A percentile compares a stretch with the other conserved stretches of the same genome.
These are phyloP conservation scores for Dorcus hopei DNA, from an alignment of 2,888 invertebrate genomes.

Conservation along the genomic window DNA sequence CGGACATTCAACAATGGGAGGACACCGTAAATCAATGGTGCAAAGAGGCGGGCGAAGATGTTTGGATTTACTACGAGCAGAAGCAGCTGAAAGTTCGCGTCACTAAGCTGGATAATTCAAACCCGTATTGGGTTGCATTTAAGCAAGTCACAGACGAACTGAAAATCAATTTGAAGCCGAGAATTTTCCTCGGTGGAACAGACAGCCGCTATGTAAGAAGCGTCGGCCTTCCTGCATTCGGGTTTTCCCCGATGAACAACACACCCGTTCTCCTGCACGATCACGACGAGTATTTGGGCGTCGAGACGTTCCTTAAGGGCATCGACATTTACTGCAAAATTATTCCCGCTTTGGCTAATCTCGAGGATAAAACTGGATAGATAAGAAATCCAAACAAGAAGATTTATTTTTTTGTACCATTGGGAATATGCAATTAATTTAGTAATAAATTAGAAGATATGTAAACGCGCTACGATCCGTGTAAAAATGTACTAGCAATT, in stretches of 20 bases:
- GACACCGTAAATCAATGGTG: constrained; percentile 47
- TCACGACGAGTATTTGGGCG: constrained; percentile 83
- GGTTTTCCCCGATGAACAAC: constrained; percentile 87
- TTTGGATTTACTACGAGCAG: constrained; percentile 54
- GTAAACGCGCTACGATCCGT: no score
- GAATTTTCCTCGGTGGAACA: constrained; percentile 88
- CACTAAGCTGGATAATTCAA: constrained; percentile 53
- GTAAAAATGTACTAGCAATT: no score
- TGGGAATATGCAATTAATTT: no score
- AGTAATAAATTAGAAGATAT: no score
- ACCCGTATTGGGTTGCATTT: constrained; percentile 62
- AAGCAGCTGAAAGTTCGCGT: constrained; percentile 51
- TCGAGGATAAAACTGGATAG: constrained; percentile 39
- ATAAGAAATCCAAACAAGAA: not conserved
- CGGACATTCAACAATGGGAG: constrained; percentile 52
- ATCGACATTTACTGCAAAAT: constrained; percentile 75
- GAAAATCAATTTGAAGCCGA: constrained; percentile 62
- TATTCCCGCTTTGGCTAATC: constrained; percentile 63
- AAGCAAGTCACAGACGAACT: constrained; percentile 50
- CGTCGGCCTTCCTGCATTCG: constrained; percentile 77
- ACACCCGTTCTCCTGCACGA: constrained; percentile 86
- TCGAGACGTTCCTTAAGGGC: constrained; percentile 74
- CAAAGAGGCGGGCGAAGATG: constrained; percentile 58
- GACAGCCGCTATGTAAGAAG: constrained; percentile 81
- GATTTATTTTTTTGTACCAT: no score